phyloP scores from a whole-genome alignment of 1,140 invertebrate species.

The Drosophila sproati region DNA sequence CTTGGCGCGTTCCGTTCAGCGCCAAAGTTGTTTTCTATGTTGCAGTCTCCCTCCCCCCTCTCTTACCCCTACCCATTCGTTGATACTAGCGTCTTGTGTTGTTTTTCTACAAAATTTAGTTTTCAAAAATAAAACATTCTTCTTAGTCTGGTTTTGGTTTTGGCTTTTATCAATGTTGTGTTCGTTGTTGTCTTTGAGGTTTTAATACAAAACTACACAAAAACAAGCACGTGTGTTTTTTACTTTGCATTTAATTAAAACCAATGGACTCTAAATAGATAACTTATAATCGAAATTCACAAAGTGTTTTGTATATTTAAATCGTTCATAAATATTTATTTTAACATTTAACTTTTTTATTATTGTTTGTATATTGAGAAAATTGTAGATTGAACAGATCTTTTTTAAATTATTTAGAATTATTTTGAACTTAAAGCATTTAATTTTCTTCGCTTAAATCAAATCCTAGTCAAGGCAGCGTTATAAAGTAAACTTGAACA shows the following conservation, averaged over 20 bases:
- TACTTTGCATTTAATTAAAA: conserved; percentile 42
- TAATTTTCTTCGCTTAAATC: too few relatives aligned
- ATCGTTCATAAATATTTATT: not conserved
- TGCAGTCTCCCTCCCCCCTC: not conserved
- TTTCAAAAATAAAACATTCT: conserved; percentile 77
- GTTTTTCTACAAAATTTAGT: conserved; percentile 68
- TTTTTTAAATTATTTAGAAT: not conserved
- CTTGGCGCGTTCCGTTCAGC: conserved; percentile 75
- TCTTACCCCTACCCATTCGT: not conserved
- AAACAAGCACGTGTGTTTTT: conserved; percentile 58
- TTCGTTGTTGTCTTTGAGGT: conserved; percentile 31
- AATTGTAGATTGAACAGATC: not conserved
- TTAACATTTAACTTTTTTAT: not conserved
- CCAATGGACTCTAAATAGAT: not conserved
- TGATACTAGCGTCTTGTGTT: conserved; percentile 27
- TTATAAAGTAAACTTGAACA: not conserved
- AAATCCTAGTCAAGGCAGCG: too few relatives aligned
- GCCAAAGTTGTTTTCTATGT: conserved; percentile 73
- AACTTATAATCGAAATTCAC: too few relatives aligned
- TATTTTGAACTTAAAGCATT: not conserved
- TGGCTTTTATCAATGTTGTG: conserved; percentile 29
- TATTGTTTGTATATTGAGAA: too few relatives aligned
- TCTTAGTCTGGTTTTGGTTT: conserved; percentile 49
- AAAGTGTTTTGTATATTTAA: too few relatives aligned
- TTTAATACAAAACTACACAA: conserved; percentile 32